Conservation (phyloP, 1,140 invertebrate genomes). For the Mycetomoellerius zeteki region DNA sequence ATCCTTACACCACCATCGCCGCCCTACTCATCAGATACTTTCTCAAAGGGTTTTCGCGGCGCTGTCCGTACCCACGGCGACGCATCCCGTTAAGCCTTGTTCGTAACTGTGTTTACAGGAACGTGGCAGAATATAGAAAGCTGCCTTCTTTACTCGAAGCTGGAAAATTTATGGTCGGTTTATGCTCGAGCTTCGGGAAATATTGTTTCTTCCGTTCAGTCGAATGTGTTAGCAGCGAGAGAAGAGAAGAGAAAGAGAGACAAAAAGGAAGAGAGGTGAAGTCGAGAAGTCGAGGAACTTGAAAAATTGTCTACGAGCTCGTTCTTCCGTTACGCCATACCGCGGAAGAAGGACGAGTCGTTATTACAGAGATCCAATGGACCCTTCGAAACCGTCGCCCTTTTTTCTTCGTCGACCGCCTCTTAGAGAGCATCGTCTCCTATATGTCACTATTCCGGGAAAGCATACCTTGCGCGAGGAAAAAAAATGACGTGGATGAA, state of each 20-base stretch:
- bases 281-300: slow-evolving; percentile 3
- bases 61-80: not conserved
- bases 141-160: not conserved
- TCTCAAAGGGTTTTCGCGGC: not conserved
- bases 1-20: not conserved
- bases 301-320: slow-evolving; percentile 59
- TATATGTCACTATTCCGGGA: not conserved
- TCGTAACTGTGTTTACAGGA: slow-evolving; percentile 46
- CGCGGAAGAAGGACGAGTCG: slow-evolving; percentile 37
- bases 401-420: not conserved
- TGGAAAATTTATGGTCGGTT: slow-evolving; percentile 59
- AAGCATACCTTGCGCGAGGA: not conserved
- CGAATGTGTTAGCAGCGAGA: slow-evolving; percentile 7
- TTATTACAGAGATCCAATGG: slow-evolving; percentile 36
- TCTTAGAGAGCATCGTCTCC: not conserved
- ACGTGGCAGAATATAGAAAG: slow-evolving; percentile 11
- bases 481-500: slow-evolving; percentile 42
- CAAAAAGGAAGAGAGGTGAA: not conserved
- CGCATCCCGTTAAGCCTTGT: slow-evolving; percentile 9
- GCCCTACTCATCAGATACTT: not conserved
- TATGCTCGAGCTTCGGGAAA: slow-evolving; percentile 49
- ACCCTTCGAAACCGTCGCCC: slow-evolving; percentile 9
- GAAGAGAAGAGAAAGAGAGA: not conserved
- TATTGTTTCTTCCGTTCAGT: slow-evolving; percentile 63
- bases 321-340: slow-evolving; percentile 31